phyloP scores from a whole-genome alignment of 2,888 invertebrate genomes.

The Latrodectus elegans region DNA sequence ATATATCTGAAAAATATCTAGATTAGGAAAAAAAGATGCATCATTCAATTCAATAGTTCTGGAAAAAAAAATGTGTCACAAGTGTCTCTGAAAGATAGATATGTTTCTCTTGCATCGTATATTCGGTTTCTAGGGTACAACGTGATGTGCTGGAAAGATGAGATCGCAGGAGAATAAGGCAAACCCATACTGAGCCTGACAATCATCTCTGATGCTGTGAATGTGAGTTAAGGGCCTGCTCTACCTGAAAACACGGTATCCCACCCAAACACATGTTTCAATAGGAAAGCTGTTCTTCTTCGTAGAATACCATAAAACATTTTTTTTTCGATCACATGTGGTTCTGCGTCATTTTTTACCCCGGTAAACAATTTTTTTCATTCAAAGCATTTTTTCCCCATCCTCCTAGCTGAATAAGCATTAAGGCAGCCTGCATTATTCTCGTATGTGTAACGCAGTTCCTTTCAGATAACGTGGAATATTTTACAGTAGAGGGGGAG shows the following conservation, averaged over 20 bases:
- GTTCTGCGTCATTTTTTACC: conserved; percentile 10
- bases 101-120: neutral
- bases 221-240: neutral
- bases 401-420: neutral
- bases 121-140: neutral
- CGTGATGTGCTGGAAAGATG: conserved; percentile 16
- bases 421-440: neutral
- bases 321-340: conserved; percentile 24
- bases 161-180: neutral
- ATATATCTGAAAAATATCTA: too few relatives aligned
- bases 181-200: conserved; percentile 8
- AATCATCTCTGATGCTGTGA: conserved; percentile 31
- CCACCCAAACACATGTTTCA: conserved; percentile 12
- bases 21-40: too few relatives aligned
- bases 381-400: neutral
- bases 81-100: conserved; percentile 4
- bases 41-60: neutral
- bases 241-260: neutral
- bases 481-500: neutral
- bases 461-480: neutral
- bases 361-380: conserved; percentile 2
- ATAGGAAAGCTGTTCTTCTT: conserved; percentile 2
- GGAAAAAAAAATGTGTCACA: neutral
- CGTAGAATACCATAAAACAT: neutral
- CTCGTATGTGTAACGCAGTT: neutral